These are phyloP conservation scores for Pocota personata DNA, from an alignment of 2,888 invertebrate genomes.

Conservation along the genomic window DNA sequence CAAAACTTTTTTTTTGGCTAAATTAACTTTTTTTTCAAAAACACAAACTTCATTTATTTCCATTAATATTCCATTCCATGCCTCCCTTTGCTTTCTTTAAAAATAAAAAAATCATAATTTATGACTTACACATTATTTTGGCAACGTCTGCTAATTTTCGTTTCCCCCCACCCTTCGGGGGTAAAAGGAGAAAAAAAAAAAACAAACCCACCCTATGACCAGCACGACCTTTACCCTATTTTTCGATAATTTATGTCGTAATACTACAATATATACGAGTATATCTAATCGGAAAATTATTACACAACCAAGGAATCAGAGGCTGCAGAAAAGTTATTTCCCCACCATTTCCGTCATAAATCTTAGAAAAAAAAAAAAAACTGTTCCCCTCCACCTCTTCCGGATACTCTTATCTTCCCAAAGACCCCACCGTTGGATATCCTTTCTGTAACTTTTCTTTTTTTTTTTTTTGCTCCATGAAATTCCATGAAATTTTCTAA, in stretches of 20 bases:
- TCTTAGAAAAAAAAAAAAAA: conserved; percentile 37
- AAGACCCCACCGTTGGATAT: not conserved
- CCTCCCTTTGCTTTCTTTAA: not conserved
- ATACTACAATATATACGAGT: no score
- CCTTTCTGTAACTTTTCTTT: not conserved
- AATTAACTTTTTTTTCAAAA: not conserved
- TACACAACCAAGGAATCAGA: conserved; percentile 33
- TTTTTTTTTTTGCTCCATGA: not conserved
- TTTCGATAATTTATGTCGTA: conserved; percentile 58
- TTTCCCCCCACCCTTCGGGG: not conserved
- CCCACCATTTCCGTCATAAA: conserved; percentile 51
- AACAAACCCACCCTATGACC: not conserved
- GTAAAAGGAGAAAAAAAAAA: not conserved
- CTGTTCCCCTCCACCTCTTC: not conserved
- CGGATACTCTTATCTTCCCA: conserved; percentile 18
- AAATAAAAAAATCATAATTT: conserved; percentile 38
- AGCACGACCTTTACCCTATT: not conserved
- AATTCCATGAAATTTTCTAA: conserved; percentile 4
- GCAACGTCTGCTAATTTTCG: conserved; percentile 31
- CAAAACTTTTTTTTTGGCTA: not conserved
- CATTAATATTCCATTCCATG: not conserved
- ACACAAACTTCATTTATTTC: not conserved
- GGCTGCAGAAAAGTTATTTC: conserved; percentile 4
- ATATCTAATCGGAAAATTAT: conserved; percentile 59
- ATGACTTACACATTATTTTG: conserved; percentile 52